Base-by-base conservation (phyloP, 2,113 vertebrate species). In the Strigops habroptila region DNA sequence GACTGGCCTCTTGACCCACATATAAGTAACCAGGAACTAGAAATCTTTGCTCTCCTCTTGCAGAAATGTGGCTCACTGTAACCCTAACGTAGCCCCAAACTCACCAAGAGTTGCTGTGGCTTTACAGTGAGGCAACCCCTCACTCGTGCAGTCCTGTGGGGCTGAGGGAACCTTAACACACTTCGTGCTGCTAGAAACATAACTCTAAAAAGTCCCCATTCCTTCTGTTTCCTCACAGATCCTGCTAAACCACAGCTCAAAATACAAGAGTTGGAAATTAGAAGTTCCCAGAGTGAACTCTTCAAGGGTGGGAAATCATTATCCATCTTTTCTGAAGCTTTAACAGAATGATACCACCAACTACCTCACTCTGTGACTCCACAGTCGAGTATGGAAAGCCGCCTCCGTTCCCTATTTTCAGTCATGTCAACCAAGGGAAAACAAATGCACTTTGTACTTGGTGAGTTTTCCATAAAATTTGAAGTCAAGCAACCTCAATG, bases 91-190 rank as follows among this genome's bases (percentile, higher is more conserved):
- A 77, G 60, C 15, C 69, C 39, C 59, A 55, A 16, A n/a, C 4
- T 41, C 67, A 33, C 35, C 1, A 41, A 25, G 41, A 52, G 44
- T 2, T 57, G 14, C 43, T 1, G 0, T 0, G 2, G 55, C 12
- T 74, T 63, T 71, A 5, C 55, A 81, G n/a, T 0, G 6, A 41
- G 41, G 31, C 80, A 93, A 4, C 18, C 28, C 28, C 46, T 30
- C 3, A 2, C 25, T 8, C 18, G 7, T 2, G 14, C 6, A 28
- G 76, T 41, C 53, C 49, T 53, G 25, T 14, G 46, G 57, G 39
- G 24, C 43, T 55, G 17, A 41, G 31, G 43, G 39, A 86, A 51
- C 35, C 74, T 59, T 27, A 46, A 12, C 57, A 82, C 27, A 55
- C 43, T 39, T 39, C 9, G 16, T 28, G 19, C 13, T 27, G 41